Percentiles rank a stretch among this genome's conserved stretches.
Evolutionary conservation across 2,113 vertebrate species (phyloP).

Genomic region (Triplophysa tibetana): DNA sequence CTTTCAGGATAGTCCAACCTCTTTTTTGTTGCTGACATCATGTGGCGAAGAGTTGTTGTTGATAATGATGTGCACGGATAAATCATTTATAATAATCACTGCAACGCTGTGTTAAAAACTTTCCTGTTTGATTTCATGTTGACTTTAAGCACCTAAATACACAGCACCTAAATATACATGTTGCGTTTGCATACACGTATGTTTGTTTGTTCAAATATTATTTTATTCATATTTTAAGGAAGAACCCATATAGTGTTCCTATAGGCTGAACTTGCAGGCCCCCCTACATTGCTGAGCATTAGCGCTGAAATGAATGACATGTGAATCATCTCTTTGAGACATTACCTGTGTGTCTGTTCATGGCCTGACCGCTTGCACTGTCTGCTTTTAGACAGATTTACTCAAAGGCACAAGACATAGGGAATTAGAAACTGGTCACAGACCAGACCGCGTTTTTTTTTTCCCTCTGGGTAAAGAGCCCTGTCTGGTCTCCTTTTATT

Average conservation of each 20-base stretch:
- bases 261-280: not conserved
- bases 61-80: too few relatives aligned
- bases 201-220: too few relatives aligned
- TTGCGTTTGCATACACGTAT: too few relatives aligned
- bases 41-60: too few relatives aligned
- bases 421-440: not conserved
- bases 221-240: too few relatives aligned
- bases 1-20: too few relatives aligned
- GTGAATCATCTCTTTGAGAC: constrained; percentile 8
- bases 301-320: not conserved
- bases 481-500: not conserved
- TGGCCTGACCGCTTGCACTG: not conserved
- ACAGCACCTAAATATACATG: too few relatives aligned
- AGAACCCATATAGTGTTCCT: not conserved
- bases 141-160: too few relatives aligned
- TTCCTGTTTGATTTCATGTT: too few relatives aligned
- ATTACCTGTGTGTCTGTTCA: constrained; percentile 15
- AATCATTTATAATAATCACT: too few relatives aligned
- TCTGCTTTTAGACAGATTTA: constrained; percentile 37
- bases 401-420: constrained; percentile 9
- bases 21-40: too few relatives aligned
- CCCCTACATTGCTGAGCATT: not conserved
- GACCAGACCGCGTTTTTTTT: not conserved
- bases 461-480: constrained; percentile 8
- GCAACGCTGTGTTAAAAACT: too few relatives aligned